Base-by-base conservation (phyloP, 2,113 vertebrate genomes). In the Progne subis region DNA sequence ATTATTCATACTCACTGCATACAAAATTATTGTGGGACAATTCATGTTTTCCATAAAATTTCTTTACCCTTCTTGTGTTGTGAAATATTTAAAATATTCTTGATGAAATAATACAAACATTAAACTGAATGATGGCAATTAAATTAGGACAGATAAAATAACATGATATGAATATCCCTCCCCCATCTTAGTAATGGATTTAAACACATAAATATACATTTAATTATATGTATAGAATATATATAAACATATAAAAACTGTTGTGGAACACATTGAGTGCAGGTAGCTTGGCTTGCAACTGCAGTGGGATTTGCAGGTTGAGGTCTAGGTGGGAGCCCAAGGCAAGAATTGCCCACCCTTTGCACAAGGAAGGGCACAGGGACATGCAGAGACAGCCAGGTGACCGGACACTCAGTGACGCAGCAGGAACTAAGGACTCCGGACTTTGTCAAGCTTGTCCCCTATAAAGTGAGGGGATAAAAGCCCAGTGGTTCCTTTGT, bases 321-420 rank as follows among this genome's bases (percentile, higher is more conserved):
- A 61, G 9, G 11, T 75, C 46, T 47, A n/a, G 8, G 16, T 68
- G 29, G n/a, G n/a, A 68, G 11, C 14, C 11, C 0, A 0, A 47
- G 29, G 29, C 17, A 47, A 16, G 55, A 60, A 29, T 12, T 53
- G 7, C 29, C 11, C 13, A 34, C 1, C 32, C 4, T 68, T 21
- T 25, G n/a, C 25, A 34, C 26, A 41, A 7, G 0, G 2, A 18
- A 31, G 63, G 12, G 4, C 14, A 25, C 1, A 0, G n/a, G 55
- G n/a, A 31, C 13, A 3, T 18, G 28, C 10, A 25, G n/a, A 8
- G 3, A 41, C 19, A n/a, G 28, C 6, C 47, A 17, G 6, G 8
- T 23, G 21, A 37, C 9, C 0, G 0, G 50, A 37, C 43, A 21
- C 32, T 12, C 37, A 37, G 63, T 14, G 63, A 12, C 2, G 2